These are phyloP conservation scores for Fregetta grallaria DNA, from an alignment of 2,113 vertebrate species.

Conservation along the genomic window DNA sequence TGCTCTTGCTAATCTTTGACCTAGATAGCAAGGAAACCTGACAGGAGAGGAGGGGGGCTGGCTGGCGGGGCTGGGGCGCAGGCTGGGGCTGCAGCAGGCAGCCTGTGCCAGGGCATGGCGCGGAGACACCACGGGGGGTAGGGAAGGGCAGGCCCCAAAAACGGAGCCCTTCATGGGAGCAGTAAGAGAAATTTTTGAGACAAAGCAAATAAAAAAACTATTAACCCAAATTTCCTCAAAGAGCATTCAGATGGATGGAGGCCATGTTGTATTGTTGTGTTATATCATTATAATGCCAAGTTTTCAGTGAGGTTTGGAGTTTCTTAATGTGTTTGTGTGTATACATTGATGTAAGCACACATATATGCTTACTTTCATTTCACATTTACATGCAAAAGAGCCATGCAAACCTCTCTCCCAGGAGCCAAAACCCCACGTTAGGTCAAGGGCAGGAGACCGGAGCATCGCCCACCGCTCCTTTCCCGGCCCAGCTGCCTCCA, in stretches of 20 bases:
- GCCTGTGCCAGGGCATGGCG: background rate
- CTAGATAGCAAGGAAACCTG: conserved; percentile 21
- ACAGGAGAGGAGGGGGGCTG: background rate
- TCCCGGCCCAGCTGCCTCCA: background rate
- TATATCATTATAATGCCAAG: background rate
- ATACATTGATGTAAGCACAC: background rate
- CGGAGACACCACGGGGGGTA: accelerated
- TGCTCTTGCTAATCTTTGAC: conserved; percentile 49
- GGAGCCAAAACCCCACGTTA: background rate
- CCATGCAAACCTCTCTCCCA: background rate
- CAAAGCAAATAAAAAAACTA: background rate
- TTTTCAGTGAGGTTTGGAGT: background rate
- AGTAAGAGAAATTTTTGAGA: background rate
- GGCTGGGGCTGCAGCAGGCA: background rate
- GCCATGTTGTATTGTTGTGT: background rate
- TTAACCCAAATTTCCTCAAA: background rate
- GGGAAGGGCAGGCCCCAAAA: background rate
- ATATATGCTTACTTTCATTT: background rate
- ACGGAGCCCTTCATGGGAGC: background rate
- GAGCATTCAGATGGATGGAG: background rate
- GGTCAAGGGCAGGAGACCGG: background rate
- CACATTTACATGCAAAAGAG: background rate
- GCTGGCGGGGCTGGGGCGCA: background rate
- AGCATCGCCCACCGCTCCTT: background rate
- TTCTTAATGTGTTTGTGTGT: background rate